phyloP scores from a whole-genome alignment of 2,888 invertebrate species.

The Cryptocephalus primarius region DNA sequence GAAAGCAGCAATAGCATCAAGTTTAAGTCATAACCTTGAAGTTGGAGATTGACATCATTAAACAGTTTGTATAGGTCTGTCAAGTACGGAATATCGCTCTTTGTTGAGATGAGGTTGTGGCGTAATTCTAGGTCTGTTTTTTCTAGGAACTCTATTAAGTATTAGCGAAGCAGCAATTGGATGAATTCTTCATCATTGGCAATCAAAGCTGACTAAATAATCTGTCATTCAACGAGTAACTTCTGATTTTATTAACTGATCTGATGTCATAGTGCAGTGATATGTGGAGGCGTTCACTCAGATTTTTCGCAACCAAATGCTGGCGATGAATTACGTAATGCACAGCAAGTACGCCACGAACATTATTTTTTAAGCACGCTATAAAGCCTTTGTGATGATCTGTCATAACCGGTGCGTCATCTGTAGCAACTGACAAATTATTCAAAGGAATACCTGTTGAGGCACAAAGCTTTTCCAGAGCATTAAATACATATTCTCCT shows the following conservation, averaged over 20 bases:
- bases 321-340: conserved; percentile 3
- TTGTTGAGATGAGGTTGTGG: conserved; percentile 8
- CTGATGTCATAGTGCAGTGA: not conserved
- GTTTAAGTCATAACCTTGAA: conserved; percentile 3
- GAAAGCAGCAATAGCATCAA: conserved; percentile 2
- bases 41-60: conserved; percentile 10
- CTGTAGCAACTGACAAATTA: conserved; percentile 2
- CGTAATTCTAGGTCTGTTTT: conserved; percentile 9
- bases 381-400: conserved; percentile 3
- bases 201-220: too few species aligned
- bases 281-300: conserved; percentile 1
- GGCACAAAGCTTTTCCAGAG: conserved; percentile 10
- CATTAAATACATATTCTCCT: conserved; percentile 25
- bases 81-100: conserved; percentile 12
- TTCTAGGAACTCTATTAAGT: conserved; percentile 12
- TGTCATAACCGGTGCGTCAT: conserved; percentile 1
- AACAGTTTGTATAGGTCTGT: conserved; percentile 12
- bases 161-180: conserved; percentile 14
- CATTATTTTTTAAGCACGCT: not conserved
- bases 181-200: conserved; percentile 18
- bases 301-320: conserved; percentile 4
- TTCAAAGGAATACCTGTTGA: conserved; percentile 5
- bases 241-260: conserved; percentile 1
- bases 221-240: conserved; percentile 6
- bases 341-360: conserved; percentile 1